Evolutionary conservation across 2,797 vertebrate species (phyloP).

Genomic region (Pangasius larnaudii): DNA sequence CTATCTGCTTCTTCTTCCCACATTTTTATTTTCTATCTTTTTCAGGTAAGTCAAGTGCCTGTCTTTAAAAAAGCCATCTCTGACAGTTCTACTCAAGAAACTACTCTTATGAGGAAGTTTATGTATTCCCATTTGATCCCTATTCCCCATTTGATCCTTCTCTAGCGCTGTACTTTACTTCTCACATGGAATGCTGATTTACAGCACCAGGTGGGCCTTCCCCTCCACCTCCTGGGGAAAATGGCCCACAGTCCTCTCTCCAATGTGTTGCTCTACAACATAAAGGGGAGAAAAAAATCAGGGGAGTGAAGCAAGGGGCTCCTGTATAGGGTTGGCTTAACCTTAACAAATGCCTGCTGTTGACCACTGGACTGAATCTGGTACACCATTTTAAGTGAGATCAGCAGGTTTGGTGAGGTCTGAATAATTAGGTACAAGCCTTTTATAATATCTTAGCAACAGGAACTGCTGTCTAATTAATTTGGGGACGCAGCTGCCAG

Average conservation of each 20-base stretch:
- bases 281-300: neutral
- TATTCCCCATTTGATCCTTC: constrained; percentile 16
- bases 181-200: neutral
- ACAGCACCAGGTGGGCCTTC: neutral
- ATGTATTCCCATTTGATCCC: neutral
- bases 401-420: too few relatives aligned
- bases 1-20: neutral
- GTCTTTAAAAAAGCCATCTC: neutral
- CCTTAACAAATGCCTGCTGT: neutral
- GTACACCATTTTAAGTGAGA: neutral
- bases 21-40: neutral
- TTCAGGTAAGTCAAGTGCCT: neutral
- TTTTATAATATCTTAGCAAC: neutral
- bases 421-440: neutral
- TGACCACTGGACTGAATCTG: neutral
- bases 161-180: neutral
- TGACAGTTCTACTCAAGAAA: neutral
- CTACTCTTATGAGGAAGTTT: neutral
- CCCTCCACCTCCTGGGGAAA: neutral
- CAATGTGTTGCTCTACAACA: neutral
- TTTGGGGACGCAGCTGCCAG: too few relatives aligned
- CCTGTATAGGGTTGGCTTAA: neutral
- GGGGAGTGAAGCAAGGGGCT: neutral
- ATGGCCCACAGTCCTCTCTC: neutral
- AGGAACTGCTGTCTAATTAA: neutral